phyloP scores from a whole-genome alignment of 2,888 invertebrate genomes.

The Sarcophaga rosellei region DNA sequence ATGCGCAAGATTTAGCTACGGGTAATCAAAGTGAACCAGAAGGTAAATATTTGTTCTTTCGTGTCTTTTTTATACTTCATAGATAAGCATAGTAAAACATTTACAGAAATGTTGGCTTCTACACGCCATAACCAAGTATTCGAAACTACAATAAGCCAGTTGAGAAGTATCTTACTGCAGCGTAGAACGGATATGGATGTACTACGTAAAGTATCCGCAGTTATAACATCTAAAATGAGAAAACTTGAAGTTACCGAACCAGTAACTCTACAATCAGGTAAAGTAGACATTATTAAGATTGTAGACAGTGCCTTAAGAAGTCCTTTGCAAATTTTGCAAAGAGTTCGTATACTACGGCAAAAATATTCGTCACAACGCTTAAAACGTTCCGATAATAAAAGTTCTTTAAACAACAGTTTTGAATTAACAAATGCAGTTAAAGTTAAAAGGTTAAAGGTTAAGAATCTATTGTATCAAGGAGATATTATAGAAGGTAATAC shows the following conservation, averaged over 20 bases:
- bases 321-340: constrained; percentile 73
- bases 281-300: constrained; percentile 71
- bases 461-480: constrained; percentile 75
- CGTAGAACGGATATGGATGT: constrained; percentile 72
- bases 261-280: constrained; percentile 66
- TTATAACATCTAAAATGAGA: constrained; percentile 48
- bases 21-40: constrained; percentile 46
- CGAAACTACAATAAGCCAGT: constrained; percentile 72
- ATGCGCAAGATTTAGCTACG: background rate
- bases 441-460: constrained; percentile 72
- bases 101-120: constrained; percentile 25
- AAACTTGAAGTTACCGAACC: constrained; percentile 58
- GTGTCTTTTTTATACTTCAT: background rate
- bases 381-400: constrained; percentile 34
- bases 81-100: too few species aligned
- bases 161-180: constrained; percentile 74
- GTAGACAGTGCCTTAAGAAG: constrained; percentile 71
- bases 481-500: constrained; percentile 74
- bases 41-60: constrained; percentile 58
- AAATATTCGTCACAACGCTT: constrained; percentile 32
- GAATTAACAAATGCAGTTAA: constrained; percentile 69
- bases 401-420: constrained; percentile 59
- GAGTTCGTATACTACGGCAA: constrained; percentile 11
- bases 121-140: constrained; percentile 74
- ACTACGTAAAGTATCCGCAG: constrained; percentile 69